Base-by-base conservation (phyloP, 2,113 vertebrate species). In the Lepus americanus region DNA sequence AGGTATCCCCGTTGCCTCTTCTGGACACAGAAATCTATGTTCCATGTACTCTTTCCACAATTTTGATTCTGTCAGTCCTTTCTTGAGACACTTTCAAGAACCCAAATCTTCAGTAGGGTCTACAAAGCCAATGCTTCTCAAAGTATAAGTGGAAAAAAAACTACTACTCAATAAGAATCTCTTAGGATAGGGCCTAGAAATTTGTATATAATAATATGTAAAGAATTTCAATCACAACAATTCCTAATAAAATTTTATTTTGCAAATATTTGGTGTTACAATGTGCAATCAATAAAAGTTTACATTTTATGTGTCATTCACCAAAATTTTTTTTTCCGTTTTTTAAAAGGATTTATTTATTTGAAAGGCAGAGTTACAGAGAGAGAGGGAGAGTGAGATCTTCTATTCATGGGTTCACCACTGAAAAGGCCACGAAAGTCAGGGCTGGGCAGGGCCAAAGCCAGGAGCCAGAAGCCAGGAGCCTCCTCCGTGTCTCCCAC, bases 241-340 rank as follows among this genome's bases (percentile, higher is more conserved):
- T 16, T 72, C 6, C 14, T 90, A 33, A 66, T 78, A 92, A 87
- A 79, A 87, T 83, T 87, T 96, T 25, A 81, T 79, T 79, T 82
- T 82, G 73, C 84, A 76, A 95, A 72, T 73, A 1, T 84, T 89
- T 92, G 49, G 19, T 74, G 11, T 76, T 91, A 39, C 31, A 87
- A 87, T 51, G 0, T 89, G 1, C 69, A 66, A 72, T 76, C 74
- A 85, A 16, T 74, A 59, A 70, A 93, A 87, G 8, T 51, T 87
- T 70, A 87, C 8, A 5, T 70, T 92, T 82, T 70, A 74, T 39
- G 3, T 87, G 87, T 95, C 87, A 80, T 85, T 96, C 33, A 83
- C 9, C 25, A 55, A 64, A 27, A 69, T 36, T 85, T 88, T n/a
- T 88, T n/a, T 44, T 44, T 44, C 8, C 44, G 6, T 44, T 7